phyloP scores from a whole-genome alignment of 1,140 invertebrate genomes.

The Cyrtorhinus lividipennis region DNA sequence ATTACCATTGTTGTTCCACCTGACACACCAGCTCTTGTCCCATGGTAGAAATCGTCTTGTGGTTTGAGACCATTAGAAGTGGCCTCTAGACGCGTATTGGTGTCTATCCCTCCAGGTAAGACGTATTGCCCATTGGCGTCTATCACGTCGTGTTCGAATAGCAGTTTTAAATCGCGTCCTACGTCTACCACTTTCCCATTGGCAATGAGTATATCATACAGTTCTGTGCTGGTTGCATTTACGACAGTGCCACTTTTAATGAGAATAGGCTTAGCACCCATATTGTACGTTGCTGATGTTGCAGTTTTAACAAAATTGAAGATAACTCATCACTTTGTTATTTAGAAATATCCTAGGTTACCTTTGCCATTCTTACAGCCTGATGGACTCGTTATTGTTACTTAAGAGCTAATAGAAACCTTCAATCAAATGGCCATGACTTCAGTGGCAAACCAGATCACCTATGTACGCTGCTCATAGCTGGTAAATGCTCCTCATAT shows the following conservation, averaged over 20 bases:
- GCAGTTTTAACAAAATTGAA: too few relatives aligned
- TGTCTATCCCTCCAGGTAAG: constrained; percentile 75
- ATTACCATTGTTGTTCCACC: constrained; percentile 86
- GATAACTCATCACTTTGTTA: too few relatives aligned
- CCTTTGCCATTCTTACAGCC: too few relatives aligned
- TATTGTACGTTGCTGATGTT: too few relatives aligned
- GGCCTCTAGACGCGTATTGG: constrained; percentile 75
- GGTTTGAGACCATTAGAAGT: constrained; percentile 68
- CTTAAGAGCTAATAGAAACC: too few relatives aligned
- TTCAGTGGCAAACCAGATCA: too few relatives aligned
- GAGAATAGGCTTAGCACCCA: too few relatives aligned
- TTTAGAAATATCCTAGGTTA: too few relatives aligned
- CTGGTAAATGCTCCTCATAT: too few relatives aligned
- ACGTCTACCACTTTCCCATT: constrained; percentile 90
- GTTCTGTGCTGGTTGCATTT: constrained; percentile 80
- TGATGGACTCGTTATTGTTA: too few relatives aligned
- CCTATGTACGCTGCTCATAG: too few relatives aligned
- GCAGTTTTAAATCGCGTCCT: constrained; percentile 60
- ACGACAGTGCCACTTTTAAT: constrained; percentile 93
- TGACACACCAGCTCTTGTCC: constrained; percentile 68
- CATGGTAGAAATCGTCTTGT: constrained; percentile 79
- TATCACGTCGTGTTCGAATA: constrained; percentile 54
- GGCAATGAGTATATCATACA: constrained; percentile 84
- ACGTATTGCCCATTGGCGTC: constrained; percentile 65
- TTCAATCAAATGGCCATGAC: too few relatives aligned